phyloP scores from a whole-genome alignment of 2,113 vertebrate genomes.

The Sterrhoptilus dennistouni region DNA sequence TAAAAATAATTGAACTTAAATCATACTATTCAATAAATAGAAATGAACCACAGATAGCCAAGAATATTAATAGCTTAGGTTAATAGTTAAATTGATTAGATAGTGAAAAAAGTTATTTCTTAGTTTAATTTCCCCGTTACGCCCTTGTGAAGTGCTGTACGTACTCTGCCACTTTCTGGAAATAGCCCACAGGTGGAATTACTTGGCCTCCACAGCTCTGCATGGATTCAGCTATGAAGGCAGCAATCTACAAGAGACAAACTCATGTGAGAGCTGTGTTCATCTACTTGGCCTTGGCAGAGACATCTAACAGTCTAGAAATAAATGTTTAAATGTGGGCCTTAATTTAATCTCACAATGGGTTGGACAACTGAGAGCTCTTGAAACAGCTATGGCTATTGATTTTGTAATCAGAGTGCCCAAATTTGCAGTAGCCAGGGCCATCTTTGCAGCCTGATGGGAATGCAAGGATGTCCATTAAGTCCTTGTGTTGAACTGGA shows the following conservation, averaged over 20 bases:
- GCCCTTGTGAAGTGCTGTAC: slow-evolving; percentile 70
- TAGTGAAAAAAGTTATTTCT: background rate
- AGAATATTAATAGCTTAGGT: background rate
- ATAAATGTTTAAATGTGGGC: background rate
- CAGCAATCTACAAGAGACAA: slow-evolving; percentile 90
- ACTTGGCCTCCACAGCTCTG: slow-evolving; percentile 98
- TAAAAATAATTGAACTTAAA: background rate
- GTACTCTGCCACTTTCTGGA: slow-evolving; percentile 97
- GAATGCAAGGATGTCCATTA: background rate
- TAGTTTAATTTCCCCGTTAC: background rate
- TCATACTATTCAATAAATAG: background rate
- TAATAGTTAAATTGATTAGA: background rate
- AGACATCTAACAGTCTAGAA: slow-evolving; percentile 32
- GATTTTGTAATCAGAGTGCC: slow-evolving; percentile 18
- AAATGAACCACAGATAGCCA: background rate
- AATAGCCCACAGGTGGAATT: slow-evolving; percentile 93
- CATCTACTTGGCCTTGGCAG: background rate
- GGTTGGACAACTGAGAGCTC: background rate
- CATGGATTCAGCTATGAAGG: slow-evolving; percentile 96
- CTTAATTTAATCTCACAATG: background rate
- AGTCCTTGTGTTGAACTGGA: background rate
- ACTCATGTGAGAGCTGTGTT: slow-evolving; percentile 57
- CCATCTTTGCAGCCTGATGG: background rate
- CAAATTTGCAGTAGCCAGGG: slow-evolving; percentile 48
- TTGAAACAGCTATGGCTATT: slow-evolving; percentile 12